phyloP scores from a whole-genome alignment of 2,113 vertebrate species.

The Urocynchramus pylzowi region DNA sequence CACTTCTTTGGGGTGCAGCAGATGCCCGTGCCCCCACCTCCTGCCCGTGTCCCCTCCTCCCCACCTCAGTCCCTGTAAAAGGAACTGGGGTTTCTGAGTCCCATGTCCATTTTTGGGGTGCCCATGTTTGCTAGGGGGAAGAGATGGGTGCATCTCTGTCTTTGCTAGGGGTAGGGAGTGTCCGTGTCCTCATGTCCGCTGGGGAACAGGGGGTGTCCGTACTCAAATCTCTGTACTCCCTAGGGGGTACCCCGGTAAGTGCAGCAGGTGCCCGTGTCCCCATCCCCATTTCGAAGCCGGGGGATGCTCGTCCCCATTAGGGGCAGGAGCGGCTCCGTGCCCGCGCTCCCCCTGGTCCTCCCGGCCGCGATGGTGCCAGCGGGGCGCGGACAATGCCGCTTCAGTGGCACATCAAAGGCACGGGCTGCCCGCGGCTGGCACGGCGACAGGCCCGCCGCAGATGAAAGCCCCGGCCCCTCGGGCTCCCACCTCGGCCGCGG shows the following conservation, averaged over 20 bases:
- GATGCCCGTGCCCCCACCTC: rapidly evolving
- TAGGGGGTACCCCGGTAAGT: not conserved
- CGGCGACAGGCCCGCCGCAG: constrained; percentile 15
- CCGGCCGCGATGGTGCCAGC: not conserved
- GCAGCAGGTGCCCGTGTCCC: not conserved
- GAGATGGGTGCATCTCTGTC: not conserved
- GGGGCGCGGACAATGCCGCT: constrained; percentile 25
- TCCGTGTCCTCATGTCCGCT: no score
- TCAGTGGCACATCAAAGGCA: constrained; percentile 54
- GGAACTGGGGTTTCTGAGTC: not conserved
- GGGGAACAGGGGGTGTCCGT: not conserved
- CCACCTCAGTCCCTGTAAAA: not conserved
- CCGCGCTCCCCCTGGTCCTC: not conserved
- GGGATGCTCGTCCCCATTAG: not conserved
- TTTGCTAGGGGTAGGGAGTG: not conserved
- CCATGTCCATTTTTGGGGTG: not conserved
- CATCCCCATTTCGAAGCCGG: not conserved
- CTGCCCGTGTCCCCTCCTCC: rapidly evolving
- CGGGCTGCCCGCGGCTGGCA: constrained; percentile 36
- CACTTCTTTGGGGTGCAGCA: not conserved
- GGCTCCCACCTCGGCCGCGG: constrained; percentile 20
- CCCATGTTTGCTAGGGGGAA: not conserved
- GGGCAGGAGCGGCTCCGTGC: not conserved
- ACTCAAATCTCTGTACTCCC: not conserved
- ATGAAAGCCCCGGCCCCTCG: constrained; percentile 20